Conservation (phyloP, 2,888 invertebrate genomes). For the Drepana falcataria region DNA sequence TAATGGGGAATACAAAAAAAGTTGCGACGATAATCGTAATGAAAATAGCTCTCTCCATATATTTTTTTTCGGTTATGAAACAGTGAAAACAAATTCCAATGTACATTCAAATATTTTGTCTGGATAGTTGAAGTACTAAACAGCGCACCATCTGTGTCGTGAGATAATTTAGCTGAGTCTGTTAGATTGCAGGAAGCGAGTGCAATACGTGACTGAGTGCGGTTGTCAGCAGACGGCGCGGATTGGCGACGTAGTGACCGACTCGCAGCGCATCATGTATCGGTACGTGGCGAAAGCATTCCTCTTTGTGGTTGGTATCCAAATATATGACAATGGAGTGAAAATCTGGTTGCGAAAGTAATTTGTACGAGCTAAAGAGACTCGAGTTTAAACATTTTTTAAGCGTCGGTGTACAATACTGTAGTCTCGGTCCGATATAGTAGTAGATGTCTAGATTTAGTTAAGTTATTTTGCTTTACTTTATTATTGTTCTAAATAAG, state of each 20-base stretch:
- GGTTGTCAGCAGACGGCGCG: constrained; percentile 25
- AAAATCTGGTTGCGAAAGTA: constrained; percentile 2
- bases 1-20: too few relatives aligned
- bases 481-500: neutral
- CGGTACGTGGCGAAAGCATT: constrained; percentile 49
- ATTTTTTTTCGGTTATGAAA: too few relatives aligned
- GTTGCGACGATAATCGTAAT: too few relatives aligned
- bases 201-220: constrained; percentile 41
- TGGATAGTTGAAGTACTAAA: neutral
- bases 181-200: constrained; percentile 13
- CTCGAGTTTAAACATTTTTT: neutral
- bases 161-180: constrained; percentile 25
- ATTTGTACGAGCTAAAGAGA: neutral
- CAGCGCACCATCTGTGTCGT: neutral
- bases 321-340: constrained; percentile 3
- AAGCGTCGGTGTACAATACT: too few relatives aligned
- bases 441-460: too few relatives aligned
- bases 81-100: too few relatives aligned
- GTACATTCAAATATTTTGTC: neutral
- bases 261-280: constrained; percentile 43
- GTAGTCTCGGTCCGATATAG: too few relatives aligned
- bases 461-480: neutral
- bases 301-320: constrained; percentile 52
- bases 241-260: constrained; percentile 43
- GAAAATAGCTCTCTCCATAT: too few relatives aligned